phyloP scores from a whole-genome alignment of 2,888 invertebrate species.

The Pterostichus niger region DNA sequence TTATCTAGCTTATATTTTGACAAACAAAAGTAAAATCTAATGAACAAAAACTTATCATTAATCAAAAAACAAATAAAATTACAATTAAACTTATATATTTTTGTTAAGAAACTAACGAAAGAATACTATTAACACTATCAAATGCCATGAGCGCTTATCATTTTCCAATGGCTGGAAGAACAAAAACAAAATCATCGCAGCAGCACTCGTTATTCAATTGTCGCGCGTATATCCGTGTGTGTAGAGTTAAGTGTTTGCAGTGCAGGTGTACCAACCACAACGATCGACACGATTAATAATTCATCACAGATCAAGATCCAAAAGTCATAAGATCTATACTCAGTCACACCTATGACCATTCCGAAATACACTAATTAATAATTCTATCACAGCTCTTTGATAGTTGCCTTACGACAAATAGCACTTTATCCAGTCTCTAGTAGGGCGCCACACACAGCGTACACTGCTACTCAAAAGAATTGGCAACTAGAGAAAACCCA shows the following conservation, averaged over 20 bases:
- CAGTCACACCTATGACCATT: conserved; percentile 69
- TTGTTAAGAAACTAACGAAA: conserved; percentile 27
- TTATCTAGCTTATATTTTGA: conserved; percentile 38
- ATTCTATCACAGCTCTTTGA: conserved; percentile 77
- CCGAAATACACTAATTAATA: conserved; percentile 72
- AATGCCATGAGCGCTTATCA: conserved; percentile 36
- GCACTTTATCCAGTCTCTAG: conserved; percentile 66
- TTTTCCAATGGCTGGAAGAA: conserved; percentile 9
- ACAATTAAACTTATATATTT: conserved; percentile 31
- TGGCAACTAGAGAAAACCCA: conserved; percentile 3
- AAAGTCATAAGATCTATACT: conserved; percentile 67
- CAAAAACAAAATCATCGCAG: not conserved
- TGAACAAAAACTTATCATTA: conserved; percentile 19
- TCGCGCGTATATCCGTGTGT: conserved; percentile 31
- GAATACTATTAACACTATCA: conserved; percentile 36
- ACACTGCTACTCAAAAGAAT: conserved; percentile 39
- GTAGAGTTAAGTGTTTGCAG: conserved; percentile 7
- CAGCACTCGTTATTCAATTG: conserved; percentile 29
- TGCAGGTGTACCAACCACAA: conserved; percentile 61
- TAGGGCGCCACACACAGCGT: conserved; percentile 42
- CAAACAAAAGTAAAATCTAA: conserved; percentile 46
- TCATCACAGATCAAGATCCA: conserved; percentile 67
- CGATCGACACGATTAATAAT: conserved; percentile 47
- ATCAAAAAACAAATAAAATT: conserved; percentile 21
- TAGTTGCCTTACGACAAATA: conserved; percentile 74